Conservation (phyloP, 2,113 vertebrate genomes). For the Chrysochloris asiatica region DNA sequence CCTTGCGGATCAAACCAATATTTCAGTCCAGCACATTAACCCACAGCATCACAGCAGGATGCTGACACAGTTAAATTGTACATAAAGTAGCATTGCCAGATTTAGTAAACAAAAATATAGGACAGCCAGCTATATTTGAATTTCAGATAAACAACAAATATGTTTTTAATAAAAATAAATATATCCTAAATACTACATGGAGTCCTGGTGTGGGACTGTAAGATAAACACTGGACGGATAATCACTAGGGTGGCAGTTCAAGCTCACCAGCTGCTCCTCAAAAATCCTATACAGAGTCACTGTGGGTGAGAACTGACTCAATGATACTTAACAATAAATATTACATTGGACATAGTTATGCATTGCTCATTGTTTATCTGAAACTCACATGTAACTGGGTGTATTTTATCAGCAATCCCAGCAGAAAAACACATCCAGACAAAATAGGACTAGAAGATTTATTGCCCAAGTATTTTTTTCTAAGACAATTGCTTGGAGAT, state of each 20-base stretch:
- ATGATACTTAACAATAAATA: too few species aligned
- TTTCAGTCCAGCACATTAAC: too few species aligned
- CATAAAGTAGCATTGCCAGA: neutral
- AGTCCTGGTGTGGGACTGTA: too few species aligned
- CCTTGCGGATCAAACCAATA: too few species aligned
- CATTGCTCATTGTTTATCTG: neutral
- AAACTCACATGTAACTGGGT: slow-evolving; percentile 13
- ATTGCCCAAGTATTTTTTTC: neutral
- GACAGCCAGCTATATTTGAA: neutral
- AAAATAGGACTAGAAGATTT: slow-evolving; percentile 4
- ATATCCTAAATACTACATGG: neutral
- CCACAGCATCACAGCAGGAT: too few species aligned
- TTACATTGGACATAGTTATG: neutral
- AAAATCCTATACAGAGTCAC: too few species aligned
- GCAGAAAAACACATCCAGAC: neutral
- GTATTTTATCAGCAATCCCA: slow-evolving; percentile 10
- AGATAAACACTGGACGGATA: too few species aligned
- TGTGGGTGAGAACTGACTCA: too few species aligned
- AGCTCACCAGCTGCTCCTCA: too few species aligned
- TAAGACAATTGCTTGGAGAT: slow-evolving; percentile 7
- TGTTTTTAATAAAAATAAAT: neutral
- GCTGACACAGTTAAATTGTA: neutral
- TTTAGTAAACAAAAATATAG: neutral
- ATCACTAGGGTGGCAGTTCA: too few species aligned
- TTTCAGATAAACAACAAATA: neutral